Evolutionary conservation across 2,888 invertebrate genomes (phyloP), one percentile per base, ranked within the genome.

Genomic region (Nycteola revayana): DNA sequence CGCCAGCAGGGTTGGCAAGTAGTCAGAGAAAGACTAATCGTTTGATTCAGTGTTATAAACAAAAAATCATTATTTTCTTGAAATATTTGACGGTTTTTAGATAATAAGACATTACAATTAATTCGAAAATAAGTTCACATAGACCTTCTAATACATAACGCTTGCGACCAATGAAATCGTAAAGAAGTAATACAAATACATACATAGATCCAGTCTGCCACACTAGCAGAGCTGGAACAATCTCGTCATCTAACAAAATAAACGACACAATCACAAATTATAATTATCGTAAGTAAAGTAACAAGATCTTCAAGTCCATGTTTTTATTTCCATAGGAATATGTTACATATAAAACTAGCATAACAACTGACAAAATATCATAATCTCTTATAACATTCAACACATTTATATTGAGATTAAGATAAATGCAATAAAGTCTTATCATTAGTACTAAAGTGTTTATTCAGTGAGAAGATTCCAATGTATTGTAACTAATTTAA

Each of bases 261-360:
- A 37, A 42, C 37, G 38, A 43, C 28, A 43, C 30, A 42, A 47
- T 39, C 38, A 48, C 42, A 47, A 42, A 47, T 39, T 36, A 48
- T 41, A 47, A 41, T 35, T 28, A 39, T 36, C 42, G 38, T 43
- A 43, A 36, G 47, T 42, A 46, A 43, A 36, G 47, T 42, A 46
- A 45, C 40, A 52, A 56, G 36, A 40, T 42, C 32, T 35, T 34
- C 53, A 53, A 45, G 51, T 58, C 54, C 43, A 53, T 41, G 9
- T 60, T 69, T 51, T 66, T 56, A 69, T 77, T 75, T 75, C 77
- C 75, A 68, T 66, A 54, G 75, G 75, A 77, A 77, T 77, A 57
- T 51, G 72, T 78, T 77, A 69, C 47, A 46, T 58, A 14, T 67
- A 65, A 63, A 68, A 69, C 63, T 74, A 77, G 44, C 62, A 53